Conservation (phyloP, 2,113 vertebrate genomes). For the Danio rerio region GRCz12tu NC_133184.1:44642001-44642500, state of each 20-base stretch:
- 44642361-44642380: conserved; percentile 95
- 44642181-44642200: conserved; percentile 88
- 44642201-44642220: conserved; percentile 89
- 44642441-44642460: conserved; percentile 88
- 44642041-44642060: conserved; percentile 93
- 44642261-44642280: not conserved
- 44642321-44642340: conserved; percentile 91
- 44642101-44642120: conserved; percentile 94
- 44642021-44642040: conserved; percentile 90
- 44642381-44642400: conserved; percentile 93
- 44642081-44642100: conserved; percentile 95
- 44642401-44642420: conserved; percentile 88
- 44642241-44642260: no score
- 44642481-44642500: conserved; percentile 88
- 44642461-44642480: conserved; percentile 91
- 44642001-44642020: conserved; percentile 88
- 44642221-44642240: no score
- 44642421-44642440: conserved; percentile 92
- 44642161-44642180: conserved; percentile 95
- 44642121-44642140: conserved; percentile 92
- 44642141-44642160: conserved; percentile 97
- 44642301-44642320: conserved; percentile 97
- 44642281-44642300: conserved; percentile 59
- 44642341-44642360: conserved; percentile 97
- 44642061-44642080: conserved; percentile 97